Conservation (phyloP, 1,140 invertebrate genomes). For the Drosophila parvula region DNA sequence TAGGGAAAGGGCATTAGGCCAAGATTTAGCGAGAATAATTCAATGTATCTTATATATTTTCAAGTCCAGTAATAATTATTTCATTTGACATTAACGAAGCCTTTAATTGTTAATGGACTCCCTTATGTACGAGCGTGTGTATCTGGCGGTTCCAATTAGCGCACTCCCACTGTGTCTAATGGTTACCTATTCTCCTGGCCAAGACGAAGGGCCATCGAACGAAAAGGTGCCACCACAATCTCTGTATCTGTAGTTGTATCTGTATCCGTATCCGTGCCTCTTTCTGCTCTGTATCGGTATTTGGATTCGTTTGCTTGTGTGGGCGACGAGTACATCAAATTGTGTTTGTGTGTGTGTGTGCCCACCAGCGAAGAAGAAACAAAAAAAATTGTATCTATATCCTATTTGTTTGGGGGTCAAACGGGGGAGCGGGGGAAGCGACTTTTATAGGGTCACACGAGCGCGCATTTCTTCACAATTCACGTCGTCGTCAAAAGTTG, state of each 20-base stretch:
- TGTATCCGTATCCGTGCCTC: conserved; percentile 4
- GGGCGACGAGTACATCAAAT: conserved; percentile 44
- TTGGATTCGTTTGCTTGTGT: conserved; percentile 26
- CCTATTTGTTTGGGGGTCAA: conserved; percentile 63
- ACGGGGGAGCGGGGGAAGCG: neutral
- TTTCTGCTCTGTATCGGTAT: conserved; percentile 21
- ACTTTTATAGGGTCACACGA: conserved; percentile 74
- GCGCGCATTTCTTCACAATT: conserved; percentile 81
- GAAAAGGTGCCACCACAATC: conserved; percentile 46
- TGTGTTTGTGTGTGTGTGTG: conserved; percentile 31
- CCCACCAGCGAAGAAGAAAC: conserved; percentile 62
- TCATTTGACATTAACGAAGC: neutral
- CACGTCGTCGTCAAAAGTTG: conserved; percentile 54
- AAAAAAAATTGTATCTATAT: conserved; percentile 81
- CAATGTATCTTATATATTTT: no score
- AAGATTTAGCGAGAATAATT: neutral
- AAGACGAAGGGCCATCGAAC: conserved; percentile 43
- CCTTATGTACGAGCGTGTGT: neutral
- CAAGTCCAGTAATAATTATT: conserved; percentile 1
- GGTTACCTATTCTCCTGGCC: conserved; percentile 37
- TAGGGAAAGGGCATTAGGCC: neutral
- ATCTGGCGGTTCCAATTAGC: conserved; percentile 20
- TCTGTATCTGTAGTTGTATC: conserved; percentile 21
- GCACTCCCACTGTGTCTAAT: conserved; percentile 38
- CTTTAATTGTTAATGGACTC: neutral